phyloP scores from a whole-genome alignment of 2,113 vertebrate species.

The Ginglymostoma cirratum region DNA sequence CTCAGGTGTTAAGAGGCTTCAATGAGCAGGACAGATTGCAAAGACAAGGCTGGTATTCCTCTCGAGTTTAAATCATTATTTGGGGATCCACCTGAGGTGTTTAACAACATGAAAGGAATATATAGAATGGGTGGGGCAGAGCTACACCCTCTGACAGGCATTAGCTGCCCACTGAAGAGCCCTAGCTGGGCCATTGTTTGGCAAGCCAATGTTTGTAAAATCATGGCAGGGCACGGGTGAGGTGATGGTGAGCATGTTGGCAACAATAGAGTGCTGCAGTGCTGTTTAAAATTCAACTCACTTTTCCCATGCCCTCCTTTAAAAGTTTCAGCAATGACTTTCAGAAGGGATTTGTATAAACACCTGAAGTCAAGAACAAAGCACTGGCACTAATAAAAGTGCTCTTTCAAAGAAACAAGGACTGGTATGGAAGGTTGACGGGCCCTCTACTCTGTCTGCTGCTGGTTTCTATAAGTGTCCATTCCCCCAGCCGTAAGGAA shows the following conservation, averaged over 20 bases:
- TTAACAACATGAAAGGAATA: neutral
- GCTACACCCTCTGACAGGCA: neutral
- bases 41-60: no score
- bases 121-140: no score
- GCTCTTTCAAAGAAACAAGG: neutral
- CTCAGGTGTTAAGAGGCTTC: neutral
- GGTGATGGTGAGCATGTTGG: no score
- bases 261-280: no score
- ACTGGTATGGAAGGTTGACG: neutral
- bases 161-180: no score
- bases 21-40: neutral
- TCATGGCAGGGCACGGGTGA: no score
- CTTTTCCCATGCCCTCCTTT: neutral
- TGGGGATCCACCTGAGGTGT: neutral
- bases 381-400: neutral
- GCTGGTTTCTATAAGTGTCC: neutral
- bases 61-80: neutral
- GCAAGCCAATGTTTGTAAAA: no score
- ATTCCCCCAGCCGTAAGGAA: neutral
- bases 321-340: neutral
- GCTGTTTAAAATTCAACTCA: neutral
- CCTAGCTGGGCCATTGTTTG: no score
- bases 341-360: neutral
- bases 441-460: neutral
- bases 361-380: neutral